Percentiles rank a stretch among this genome's conserved stretches.
Conservation (phyloP, 2,797 vertebrate genomes). For the Cirrhinus mrigala region DNA sequence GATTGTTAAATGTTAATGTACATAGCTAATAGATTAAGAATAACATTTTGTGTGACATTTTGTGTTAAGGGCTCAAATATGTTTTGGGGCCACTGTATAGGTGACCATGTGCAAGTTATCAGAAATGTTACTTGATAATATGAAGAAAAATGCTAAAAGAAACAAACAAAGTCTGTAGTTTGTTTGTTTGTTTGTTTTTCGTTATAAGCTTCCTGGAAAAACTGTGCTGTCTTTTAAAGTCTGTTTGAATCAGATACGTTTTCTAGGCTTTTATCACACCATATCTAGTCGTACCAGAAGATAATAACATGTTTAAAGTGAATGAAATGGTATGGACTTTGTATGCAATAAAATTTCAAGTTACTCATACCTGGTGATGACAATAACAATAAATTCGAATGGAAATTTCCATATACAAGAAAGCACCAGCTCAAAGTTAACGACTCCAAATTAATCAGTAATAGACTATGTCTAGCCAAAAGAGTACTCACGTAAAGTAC, state of each 20-base stretch:
- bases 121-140: background rate
- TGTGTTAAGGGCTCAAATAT: no score
- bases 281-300: background rate
- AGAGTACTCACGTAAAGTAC: background rate
- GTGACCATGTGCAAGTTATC: background rate
- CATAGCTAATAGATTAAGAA: no score
- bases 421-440: background rate
- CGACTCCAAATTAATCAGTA: background rate
- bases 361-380: background rate
- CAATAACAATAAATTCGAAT: constrained; percentile 6
- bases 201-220: no score
- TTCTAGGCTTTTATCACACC: background rate
- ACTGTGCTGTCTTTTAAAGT: no score
- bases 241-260: no score
- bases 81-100: background rate
- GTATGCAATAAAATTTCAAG: background rate
- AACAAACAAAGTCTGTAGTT: background rate
- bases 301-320: background rate
- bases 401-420: background rate
- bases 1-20: no score
- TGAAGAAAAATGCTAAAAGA: background rate
- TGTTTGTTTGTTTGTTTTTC: background rate
- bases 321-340: background rate
- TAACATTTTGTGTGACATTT: no score
- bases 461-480: background rate